Conservation (phyloP, 1,140 invertebrate genomes). For the Musca domestica region DNA sequence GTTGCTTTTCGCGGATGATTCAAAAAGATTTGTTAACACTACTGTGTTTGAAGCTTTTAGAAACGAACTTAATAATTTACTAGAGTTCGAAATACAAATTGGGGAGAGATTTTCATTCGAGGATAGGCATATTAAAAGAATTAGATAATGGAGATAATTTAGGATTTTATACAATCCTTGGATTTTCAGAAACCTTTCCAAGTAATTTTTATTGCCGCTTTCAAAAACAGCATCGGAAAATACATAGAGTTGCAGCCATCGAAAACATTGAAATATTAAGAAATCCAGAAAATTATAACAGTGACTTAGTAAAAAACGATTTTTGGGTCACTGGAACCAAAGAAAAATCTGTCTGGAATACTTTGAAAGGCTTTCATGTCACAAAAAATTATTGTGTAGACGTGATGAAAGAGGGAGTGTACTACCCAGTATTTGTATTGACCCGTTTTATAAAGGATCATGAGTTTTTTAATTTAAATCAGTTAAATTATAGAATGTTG, state of each 20-base stretch:
- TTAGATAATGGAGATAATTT: conserved; percentile 22
- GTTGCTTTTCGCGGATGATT: too few relatives aligned
- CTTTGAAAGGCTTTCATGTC: conserved; percentile 33
- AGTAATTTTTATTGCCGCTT: conserved; percentile 10
- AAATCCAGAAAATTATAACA: not conserved
- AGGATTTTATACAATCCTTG: not conserved
- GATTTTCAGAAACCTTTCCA: not conserved
- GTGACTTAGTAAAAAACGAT: not conserved
- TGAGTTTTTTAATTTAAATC: conserved; percentile 30
- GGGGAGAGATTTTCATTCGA: too few relatives aligned
- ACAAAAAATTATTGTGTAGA: conserved; percentile 34
- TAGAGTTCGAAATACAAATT: too few relatives aligned
- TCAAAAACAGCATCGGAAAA: not conserved
- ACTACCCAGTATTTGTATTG: conserved; percentile 31
- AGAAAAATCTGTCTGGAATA: conserved; percentile 32
- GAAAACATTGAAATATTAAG: not conserved
- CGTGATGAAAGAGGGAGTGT: conserved; percentile 30
- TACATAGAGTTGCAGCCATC: not conserved
- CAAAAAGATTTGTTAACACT: too few relatives aligned
- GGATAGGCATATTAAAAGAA: too few relatives aligned
- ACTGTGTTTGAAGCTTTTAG: too few relatives aligned
- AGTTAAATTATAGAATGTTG: conserved; percentile 30
- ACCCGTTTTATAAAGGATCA: conserved; percentile 29
- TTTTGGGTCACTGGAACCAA: not conserved
- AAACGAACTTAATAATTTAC: too few relatives aligned